Conservation (phyloP, 2,888 invertebrate species). For the Erebia aethiops region DNA sequence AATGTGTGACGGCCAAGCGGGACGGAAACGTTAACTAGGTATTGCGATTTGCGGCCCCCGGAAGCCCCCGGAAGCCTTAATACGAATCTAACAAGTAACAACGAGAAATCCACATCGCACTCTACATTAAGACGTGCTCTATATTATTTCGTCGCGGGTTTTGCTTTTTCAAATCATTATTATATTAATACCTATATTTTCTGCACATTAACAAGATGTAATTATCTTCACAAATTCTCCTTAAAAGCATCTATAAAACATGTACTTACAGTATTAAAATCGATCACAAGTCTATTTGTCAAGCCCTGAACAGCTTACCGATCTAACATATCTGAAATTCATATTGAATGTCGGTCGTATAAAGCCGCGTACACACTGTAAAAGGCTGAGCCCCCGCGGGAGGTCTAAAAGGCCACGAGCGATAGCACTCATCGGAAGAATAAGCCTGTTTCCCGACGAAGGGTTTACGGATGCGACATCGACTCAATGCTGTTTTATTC, state of each 20-base stretch:
- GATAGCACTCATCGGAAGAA: constrained; percentile 79
- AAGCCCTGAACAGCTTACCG: constrained; percentile 64
- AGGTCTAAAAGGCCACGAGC: constrained; percentile 71
- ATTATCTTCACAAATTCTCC: neutral
- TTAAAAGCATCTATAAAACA: constrained; percentile 8
- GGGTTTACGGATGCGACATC: constrained; percentile 78
- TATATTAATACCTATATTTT: too few relatives aligned
- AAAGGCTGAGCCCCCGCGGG: constrained; percentile 77
- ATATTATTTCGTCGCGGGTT: too few relatives aligned
- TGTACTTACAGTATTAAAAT: constrained; percentile 21
- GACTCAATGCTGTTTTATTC: constrained; percentile 81
- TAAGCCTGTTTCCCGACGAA: constrained; percentile 81
- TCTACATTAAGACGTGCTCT: too few relatives aligned
- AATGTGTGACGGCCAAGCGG: too few relatives aligned
- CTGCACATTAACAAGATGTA: neutral
- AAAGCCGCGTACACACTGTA: constrained; percentile 75
- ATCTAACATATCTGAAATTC: constrained; percentile 80
- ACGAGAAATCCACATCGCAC: too few relatives aligned
- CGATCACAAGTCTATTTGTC: constrained; percentile 60
- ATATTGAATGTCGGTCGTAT: constrained; percentile 77
- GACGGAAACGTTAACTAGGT: too few relatives aligned
- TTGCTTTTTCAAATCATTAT: too few relatives aligned
- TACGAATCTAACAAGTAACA: too few relatives aligned
- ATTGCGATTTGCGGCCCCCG: too few relatives aligned
- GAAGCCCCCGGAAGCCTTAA: too few relatives aligned